phyloP scores from a whole-genome alignment of 1,140 invertebrate genomes.

The Heliothis subflexa region DNA sequence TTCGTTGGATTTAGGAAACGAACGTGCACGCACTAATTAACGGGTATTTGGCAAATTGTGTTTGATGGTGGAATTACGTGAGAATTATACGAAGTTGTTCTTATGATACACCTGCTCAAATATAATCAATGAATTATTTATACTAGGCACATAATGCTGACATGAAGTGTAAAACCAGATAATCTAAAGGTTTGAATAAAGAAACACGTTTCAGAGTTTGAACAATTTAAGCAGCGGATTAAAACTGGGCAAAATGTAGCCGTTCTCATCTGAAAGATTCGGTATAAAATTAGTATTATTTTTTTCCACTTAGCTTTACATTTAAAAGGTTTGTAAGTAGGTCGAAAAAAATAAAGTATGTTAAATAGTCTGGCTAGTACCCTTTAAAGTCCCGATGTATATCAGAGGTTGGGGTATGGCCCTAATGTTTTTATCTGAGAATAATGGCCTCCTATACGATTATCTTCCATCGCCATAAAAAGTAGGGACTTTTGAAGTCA shows the following conservation, averaged over 20 bases:
- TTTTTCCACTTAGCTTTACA: too few relatives aligned
- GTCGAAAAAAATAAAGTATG: not conserved
- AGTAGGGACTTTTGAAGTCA: constrained; percentile 4
- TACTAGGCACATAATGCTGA: too few relatives aligned
- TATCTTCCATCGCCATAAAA: constrained; percentile 30
- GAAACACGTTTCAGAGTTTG: too few relatives aligned
- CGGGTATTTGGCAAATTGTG: constrained; percentile 10
- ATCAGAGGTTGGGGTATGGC: not conserved
- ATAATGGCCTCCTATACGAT: constrained; percentile 23
- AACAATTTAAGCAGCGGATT: too few relatives aligned
- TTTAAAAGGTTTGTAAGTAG: too few relatives aligned
- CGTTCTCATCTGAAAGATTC: too few relatives aligned
- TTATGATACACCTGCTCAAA: too few relatives aligned
- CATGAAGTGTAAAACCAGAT: too few relatives aligned
- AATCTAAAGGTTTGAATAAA: too few relatives aligned
- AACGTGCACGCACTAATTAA: constrained; percentile 37
- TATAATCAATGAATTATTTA: too few relatives aligned
- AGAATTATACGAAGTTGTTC: not conserved
- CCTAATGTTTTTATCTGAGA: constrained; percentile 20
- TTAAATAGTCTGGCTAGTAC: not conserved
- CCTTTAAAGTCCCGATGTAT: not conserved
- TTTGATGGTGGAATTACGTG: not conserved
- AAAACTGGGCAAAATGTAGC: too few relatives aligned
- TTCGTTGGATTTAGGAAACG: constrained; percentile 38
- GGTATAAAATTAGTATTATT: too few relatives aligned